A percentile compares a stretch with the other conserved stretches of the same genome.
These are phyloP conservation scores for Zoroaster sp. DNA, from an alignment of 53 echinoderm and acorn worm genomes.

Conservation along the genomic window DNA sequence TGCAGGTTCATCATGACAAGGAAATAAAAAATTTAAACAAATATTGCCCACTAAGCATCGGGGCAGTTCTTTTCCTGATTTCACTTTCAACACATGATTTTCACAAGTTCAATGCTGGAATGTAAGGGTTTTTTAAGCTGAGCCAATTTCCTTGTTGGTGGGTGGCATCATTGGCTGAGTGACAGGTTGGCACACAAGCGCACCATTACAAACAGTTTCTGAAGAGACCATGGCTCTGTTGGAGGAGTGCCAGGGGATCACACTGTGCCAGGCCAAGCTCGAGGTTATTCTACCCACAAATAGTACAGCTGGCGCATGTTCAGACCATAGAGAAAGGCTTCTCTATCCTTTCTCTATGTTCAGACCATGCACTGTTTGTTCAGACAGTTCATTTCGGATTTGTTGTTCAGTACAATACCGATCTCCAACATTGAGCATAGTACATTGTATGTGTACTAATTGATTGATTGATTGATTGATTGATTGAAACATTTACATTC, in stretches of 20 bases:
- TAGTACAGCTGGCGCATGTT: not conserved
- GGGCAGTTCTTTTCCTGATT: not conserved
- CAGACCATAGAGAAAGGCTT: too few species aligned
- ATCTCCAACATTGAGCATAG: too few species aligned
- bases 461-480: too few species aligned
- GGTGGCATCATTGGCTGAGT: constrained; percentile 30
- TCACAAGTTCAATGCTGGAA: constrained; percentile 17
- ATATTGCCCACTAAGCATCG: not conserved
- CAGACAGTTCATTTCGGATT: not conserved
- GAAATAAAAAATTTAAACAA: not conserved
- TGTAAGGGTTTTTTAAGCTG: not conserved
- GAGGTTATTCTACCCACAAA: not conserved
- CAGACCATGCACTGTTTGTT: too few species aligned
- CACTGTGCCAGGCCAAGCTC: not conserved
- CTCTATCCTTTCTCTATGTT: too few species aligned
- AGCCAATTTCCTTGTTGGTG: not conserved
- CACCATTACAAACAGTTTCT: not conserved
- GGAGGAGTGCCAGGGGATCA: not conserved
- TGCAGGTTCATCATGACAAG: too few species aligned
- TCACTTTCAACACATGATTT: not conserved
- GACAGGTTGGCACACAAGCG: not conserved
- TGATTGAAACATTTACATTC: too few species aligned
- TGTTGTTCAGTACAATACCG: too few species aligned
- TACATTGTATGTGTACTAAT: too few species aligned
- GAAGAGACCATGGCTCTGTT: not conserved